A percentile compares a stretch with the other conserved stretches of the same genome.
phyloP scores from a whole-genome alignment of 2,113 vertebrate species.

The Dipodomys spectabilis region DNA sequence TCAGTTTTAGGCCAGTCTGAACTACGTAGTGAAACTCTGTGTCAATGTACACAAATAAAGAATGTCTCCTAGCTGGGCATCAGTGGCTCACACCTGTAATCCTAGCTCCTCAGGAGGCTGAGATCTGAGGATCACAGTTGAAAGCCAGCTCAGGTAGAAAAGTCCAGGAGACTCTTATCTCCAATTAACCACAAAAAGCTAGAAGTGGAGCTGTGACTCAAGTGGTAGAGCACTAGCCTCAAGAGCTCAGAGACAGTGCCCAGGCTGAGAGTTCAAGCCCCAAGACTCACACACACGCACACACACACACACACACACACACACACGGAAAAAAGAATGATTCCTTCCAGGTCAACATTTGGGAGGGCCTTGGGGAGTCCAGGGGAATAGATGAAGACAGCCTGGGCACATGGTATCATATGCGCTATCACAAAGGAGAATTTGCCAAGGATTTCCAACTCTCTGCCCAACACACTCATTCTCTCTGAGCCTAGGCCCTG shows the following conservation, averaged over 20 bases:
- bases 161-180: too few species aligned
- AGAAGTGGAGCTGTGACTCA: too few species aligned
- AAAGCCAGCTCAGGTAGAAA: too few species aligned
- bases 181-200: too few species aligned
- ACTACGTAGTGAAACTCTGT: neutral
- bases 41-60: neutral
- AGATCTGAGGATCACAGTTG: too few species aligned
- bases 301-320: too few species aligned
- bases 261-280: too few species aligned
- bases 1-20: neutral
- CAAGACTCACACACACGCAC: too few species aligned
- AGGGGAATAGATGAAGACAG: neutral
- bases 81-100: too few species aligned
- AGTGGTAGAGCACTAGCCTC: too few species aligned
- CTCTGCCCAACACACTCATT: neutral
- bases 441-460: neutral
- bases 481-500: neutral
- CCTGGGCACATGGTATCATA: neutral
- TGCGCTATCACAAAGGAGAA: neutral
- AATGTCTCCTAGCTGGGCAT: neutral
- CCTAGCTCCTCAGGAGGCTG: too few species aligned
- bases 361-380: neutral
- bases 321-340: neutral
- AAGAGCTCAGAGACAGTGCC: too few species aligned
- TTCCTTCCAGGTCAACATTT: neutral